These are phyloP conservation scores for Eonycteris spelaea DNA, from an alignment of 2,113 vertebrate species.

Conservation along the genomic window DNA sequence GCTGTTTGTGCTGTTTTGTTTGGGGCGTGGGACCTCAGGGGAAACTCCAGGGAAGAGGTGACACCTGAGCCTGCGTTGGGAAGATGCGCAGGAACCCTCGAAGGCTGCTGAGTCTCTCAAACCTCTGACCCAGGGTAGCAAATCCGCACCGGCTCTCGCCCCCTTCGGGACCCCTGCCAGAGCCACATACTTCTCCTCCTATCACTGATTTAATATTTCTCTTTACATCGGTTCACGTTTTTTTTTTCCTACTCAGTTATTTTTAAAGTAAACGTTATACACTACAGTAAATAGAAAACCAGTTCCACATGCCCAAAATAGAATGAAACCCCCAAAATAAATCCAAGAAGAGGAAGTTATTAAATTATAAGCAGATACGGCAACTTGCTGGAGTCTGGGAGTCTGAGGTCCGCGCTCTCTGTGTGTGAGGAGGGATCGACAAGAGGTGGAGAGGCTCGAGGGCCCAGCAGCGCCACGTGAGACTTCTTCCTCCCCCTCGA, in stretches of 20 bases:
- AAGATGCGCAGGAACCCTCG: neutral
- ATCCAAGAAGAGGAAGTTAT: constrained; percentile 43
- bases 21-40: neutral
- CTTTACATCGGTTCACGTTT: neutral
- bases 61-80: neutral
- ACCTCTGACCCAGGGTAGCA: neutral
- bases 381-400: neutral
- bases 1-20: neutral
- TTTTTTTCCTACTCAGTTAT: constrained; percentile 24
- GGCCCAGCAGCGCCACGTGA: rapidly evolving
- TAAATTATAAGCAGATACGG: constrained; percentile 67
- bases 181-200: neutral
- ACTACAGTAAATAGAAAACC: constrained; percentile 41
- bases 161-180: neutral
- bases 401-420: neutral
- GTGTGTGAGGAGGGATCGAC: neutral
- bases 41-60: neutral
- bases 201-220: constrained; percentile 26
- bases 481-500: neutral
- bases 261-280: constrained; percentile 59
- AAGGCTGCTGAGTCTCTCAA: neutral
- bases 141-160: neutral
- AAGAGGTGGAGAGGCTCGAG: neutral
- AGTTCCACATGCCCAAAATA: constrained; percentile 57
- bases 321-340: constrained; percentile 69